phyloP scores from a whole-genome alignment of 2,888 invertebrate genomes.

The Syrphus vitripennis region DNA sequence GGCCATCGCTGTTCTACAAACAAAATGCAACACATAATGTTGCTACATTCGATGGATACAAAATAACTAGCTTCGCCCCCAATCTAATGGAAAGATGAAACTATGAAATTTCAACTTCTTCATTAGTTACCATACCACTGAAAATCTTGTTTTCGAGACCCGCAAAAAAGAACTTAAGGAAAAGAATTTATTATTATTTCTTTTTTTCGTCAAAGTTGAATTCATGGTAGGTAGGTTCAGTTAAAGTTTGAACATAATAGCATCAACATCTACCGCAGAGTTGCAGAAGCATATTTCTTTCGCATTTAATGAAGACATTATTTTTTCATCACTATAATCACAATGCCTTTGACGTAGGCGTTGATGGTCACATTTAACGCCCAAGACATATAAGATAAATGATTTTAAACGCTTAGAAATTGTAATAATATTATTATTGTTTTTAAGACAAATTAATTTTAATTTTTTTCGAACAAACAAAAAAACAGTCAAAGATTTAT shows the following conservation, averaged over 20 bases:
- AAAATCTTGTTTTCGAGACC: conserved; percentile 33
- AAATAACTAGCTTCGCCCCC: not conserved
- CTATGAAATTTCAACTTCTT: not conserved
- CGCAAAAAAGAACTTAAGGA: not conserved
- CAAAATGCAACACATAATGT: conserved; percentile 32
- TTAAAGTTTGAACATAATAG: conserved; percentile 22
- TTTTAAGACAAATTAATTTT: no score
- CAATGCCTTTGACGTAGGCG: no score
- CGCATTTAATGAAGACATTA: no score
- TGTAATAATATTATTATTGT: no score
- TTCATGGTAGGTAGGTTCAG: conserved; percentile 20
- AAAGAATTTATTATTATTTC: not conserved
- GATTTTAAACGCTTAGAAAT: no score
- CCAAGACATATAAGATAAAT: no score
- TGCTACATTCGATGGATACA: not conserved
- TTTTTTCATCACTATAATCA: no score
- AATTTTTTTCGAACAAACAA: no score
- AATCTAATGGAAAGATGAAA: not conserved
- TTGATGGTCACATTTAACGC: no score
- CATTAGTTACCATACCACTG: not conserved
- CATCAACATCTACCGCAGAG: not conserved
- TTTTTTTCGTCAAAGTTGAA: not conserved
- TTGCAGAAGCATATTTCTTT: not conserved
- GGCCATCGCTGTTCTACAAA: not conserved
- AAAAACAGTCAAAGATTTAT: no score